Conservation (phyloP, 2,113 vertebrate genomes). For the Heterochromis multidens region DNA sequence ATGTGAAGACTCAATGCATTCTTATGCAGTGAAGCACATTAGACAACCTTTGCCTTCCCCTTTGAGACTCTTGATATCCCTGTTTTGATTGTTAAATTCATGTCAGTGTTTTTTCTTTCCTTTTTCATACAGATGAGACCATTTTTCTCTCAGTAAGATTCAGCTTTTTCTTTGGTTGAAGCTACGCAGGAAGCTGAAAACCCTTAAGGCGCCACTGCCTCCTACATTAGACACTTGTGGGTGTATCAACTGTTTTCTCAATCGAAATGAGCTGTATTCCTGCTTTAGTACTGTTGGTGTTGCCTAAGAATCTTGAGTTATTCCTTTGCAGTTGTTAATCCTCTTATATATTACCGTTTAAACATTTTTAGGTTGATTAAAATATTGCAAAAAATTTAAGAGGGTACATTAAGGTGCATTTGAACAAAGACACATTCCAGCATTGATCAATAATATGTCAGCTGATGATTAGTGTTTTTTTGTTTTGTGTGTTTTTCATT, state of each 20-base stretch:
- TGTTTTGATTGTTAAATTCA: slow-evolving; percentile 58
- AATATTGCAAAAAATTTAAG: neutral
- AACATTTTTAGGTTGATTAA: neutral
- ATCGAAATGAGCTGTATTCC: neutral
- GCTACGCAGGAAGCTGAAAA: neutral
- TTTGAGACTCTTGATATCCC: slow-evolving; percentile 40
- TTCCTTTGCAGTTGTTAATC: neutral
- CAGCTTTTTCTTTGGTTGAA: neutral
- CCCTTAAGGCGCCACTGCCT: neutral
- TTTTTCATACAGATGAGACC: slow-evolving; percentile 7
- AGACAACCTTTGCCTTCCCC: slow-evolving; percentile 48
- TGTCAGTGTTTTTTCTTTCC: slow-evolving; percentile 27
- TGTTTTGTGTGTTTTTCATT: neutral
- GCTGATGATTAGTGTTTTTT: neutral
- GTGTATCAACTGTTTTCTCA: neutral
- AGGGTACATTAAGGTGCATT: neutral
- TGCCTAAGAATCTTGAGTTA: neutral
- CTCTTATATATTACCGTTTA: neutral
- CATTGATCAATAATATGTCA: slow-evolving; percentile 11
- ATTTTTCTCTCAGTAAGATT: slow-evolving; percentile 29
- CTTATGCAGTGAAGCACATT: slow-evolving; percentile 47
- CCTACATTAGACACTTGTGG: slow-evolving; percentile 3
- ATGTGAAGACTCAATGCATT: slow-evolving; percentile 45
- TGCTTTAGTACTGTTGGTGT: neutral
- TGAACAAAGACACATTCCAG: neutral